Evolutionary conservation across 2,113 vertebrate species (phyloP), one percentile per base, ranked within the genome.

Genomic region (Siphamia tubifer): DNA sequence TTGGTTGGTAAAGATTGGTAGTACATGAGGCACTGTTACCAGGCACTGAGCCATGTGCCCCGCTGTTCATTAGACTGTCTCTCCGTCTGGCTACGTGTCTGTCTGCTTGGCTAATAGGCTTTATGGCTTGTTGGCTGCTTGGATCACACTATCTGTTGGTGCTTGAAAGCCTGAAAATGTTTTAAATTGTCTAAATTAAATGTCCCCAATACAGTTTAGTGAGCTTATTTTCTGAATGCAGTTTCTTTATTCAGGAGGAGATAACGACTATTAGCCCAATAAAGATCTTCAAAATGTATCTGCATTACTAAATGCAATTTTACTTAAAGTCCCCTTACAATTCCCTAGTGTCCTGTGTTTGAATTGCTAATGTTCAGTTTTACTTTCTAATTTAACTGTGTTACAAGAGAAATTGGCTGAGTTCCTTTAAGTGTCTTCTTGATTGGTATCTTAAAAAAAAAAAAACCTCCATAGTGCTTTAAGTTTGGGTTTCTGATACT

Each of bases 131-230:
- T 69, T 80, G 68, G 62, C 57, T 49, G 43, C 51, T 51, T 54
- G 47, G 34, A 71, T 76, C 62, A 58, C 77, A 55, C 48, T 51
- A 54, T 83, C 83, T 52, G 47, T 48, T 31, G 45, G 51, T 51
- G 55, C 57, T 54, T 40, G 56, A 78, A 76, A 79, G 58, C 49
- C 54, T 57, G 48, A 61, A 65, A 83, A 78, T 68, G 43, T 68
- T 68, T 64, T 69, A 68, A 73, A 74, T 79, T 74, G 49, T 74
- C 40, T 35, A 53, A 82, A 77, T 86, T 62, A 82, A 75, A 68
- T 65, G 74, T 69, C 42, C 58, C 69, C 48, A 39, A 20, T 48
- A 34, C 47, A 47, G 60, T 70, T 75, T 67, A 35, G 35, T 53
- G 57, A 49, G 21, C 5, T 21, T 30, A 34, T 61, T 60, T 34